Evolutionary conservation across 2,888 invertebrate species (phyloP), one percentile per base, ranked within the genome.

Genomic region (Limenitis arthemis): DNA sequence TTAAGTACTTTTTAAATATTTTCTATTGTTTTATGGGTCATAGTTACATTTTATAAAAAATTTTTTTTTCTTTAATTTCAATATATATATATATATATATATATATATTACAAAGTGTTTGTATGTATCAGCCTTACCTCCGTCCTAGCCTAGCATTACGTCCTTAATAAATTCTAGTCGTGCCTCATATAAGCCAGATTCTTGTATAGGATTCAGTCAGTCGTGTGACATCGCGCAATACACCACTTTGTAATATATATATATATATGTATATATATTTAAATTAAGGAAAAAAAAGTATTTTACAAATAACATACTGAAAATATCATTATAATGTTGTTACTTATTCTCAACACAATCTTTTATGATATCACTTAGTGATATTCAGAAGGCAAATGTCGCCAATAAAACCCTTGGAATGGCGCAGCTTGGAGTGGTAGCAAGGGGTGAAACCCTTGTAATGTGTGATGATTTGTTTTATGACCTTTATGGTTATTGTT

Each of bases 341-440:
- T 32, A 40, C 49, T 44, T 49, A 52, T 55, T 55, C 55, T 34
- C 47, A 33, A 31, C 37, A 44, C 43, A 56, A 49, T 51, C 44
- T 51, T 54, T 56, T 54, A 56, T 43, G 37, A 49, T 49, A 30
- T 41, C 36, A 44, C 47, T 49, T 36, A 51, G 47, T 44, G 51
- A 57, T 59, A 56, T 56, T 47, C 50, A 47, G 53, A 46, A 39
- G 46, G 54, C 54, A 55, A 58, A 61, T 64, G 63, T 59, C 60
- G 52, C 59, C 64, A 69, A 75, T 75, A 72, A 74, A 74, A 74
- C 46, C 56, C 67, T 20, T 20, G 66, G 69, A 73, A 69, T 68
- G 67, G 64, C 66, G 65, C 70, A 72, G 71, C 69, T 67, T 59
- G 61, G 53, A 34, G 53, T 52, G 46, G 31, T 5, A 30, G 36